Conservation (phyloP, 2,113 vertebrate genomes). For the Oplegnathus fasciatus region DNA sequence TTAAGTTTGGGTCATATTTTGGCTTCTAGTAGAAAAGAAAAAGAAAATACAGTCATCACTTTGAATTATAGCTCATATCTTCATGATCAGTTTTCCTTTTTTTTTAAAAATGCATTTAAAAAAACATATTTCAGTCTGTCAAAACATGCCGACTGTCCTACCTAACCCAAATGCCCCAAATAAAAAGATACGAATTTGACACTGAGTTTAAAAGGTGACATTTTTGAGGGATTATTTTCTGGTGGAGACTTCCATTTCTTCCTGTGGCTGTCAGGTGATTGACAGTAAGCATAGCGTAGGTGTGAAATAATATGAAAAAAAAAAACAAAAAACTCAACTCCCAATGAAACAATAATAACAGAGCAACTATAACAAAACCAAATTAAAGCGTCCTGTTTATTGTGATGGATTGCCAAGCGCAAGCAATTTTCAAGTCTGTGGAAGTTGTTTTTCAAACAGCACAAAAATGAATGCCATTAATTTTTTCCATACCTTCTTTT, state of each 20-base stretch:
- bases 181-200: slow-evolving; percentile 15
- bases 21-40: not conserved
- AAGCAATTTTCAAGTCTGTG: slow-evolving; percentile 52
- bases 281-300: slow-evolving; percentile 49
- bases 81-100: not conserved
- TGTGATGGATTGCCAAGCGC: slow-evolving; percentile 61
- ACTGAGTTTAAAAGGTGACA: slow-evolving; percentile 27
- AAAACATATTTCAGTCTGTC: not conserved
- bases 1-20: not conserved
- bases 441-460: slow-evolving; percentile 65
- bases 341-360: slow-evolving; percentile 54
- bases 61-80: not conserved
- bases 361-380: slow-evolving; percentile 45
- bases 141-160: not conserved
- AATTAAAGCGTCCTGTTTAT: slow-evolving; percentile 61
- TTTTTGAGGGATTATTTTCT: slow-evolving; percentile 45
- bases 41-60: not conserved
- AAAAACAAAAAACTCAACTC: slow-evolving; percentile 6
- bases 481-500: slow-evolving; percentile 21
- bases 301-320: slow-evolving; percentile 45
- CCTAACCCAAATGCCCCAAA: not conserved
- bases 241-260: slow-evolving; percentile 12
- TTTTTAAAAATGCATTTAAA: not conserved
- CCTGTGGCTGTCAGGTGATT: slow-evolving; percentile 45
- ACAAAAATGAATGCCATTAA: slow-evolving; percentile 51